phyloP scores from a whole-genome alignment of 2,113 vertebrate genomes.

The Tragulus kanchil region DNA sequence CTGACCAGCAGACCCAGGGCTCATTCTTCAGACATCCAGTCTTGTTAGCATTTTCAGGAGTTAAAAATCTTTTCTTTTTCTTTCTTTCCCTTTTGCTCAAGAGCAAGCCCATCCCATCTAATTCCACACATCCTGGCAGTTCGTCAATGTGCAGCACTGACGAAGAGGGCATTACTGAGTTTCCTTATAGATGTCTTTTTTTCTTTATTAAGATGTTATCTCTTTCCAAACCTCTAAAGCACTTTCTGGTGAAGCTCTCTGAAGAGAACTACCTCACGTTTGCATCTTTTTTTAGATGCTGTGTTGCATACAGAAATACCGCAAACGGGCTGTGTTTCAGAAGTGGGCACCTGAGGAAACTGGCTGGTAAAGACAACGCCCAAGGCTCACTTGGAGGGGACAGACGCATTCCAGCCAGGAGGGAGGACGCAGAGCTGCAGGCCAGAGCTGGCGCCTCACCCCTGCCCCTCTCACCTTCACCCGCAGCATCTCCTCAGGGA shows the following conservation, averaged over 20 bases:
- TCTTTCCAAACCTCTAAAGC: background rate
- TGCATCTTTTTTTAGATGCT: background rate
- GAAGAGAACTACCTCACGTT: background rate
- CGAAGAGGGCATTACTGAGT: background rate
- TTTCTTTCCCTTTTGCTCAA: background rate
- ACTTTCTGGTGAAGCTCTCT: background rate
- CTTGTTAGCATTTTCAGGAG: background rate
- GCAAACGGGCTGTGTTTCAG: background rate
- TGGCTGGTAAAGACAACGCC: background rate
- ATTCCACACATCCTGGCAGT: background rate
- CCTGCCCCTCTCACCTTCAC: constrained; percentile 90
- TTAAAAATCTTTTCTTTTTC: background rate
- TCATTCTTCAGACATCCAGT: background rate
- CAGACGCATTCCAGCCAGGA: background rate
- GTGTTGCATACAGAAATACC: background rate
- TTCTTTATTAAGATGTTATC: background rate
- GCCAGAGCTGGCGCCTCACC: background rate
- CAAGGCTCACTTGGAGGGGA: background rate
- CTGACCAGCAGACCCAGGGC: background rate
- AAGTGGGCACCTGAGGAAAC: background rate
- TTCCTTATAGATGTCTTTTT: background rate
- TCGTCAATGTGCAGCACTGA: background rate
- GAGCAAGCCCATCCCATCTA: background rate
- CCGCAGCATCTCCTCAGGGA: constrained; percentile 96
- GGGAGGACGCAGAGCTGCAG: background rate